Base-by-base conservation (phyloP, 1,140 invertebrate species). In the Listronotus oregonensis region DNA sequence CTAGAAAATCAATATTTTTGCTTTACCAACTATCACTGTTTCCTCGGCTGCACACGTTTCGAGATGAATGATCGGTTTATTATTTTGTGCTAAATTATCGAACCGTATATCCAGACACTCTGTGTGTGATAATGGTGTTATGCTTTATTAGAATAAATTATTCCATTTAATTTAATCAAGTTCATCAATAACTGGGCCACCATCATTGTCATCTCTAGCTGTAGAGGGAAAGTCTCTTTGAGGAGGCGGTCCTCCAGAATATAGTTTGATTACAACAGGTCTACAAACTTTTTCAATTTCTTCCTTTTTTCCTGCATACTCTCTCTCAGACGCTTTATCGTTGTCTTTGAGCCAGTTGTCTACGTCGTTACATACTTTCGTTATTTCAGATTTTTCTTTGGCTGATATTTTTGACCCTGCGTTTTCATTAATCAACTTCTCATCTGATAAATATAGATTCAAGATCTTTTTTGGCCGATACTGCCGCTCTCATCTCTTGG, bases 401-500 rank as follows among this genome's bases (percentile, higher is more conserved):
- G 77, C 74, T 0, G 58, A 75, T 9, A 85, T 59, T 63, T 76
- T 78, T 4, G 39, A 5, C 1, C 73, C 71, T 8, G 78, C 67
- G 40, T 76, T 75, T n/a, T 81, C 73, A 0, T 66, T 73, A 44
- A 83, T 72, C 7, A 80, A 71, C 79, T 77, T 76, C 89, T 89
- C 59, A 90, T 85, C 63, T 83, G 85, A 74, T 89, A 91, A n/a
- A 88, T 82, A 66, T 92, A 91, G 83, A 82, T 78, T 93, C 90
- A 15, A 92, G 77, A 40, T 85, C 80, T 73, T 91, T 92, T 73
- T 87, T 87, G 2, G 86, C 82, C 44, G 83, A 76, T 32, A 91
- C 83, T 32, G 86, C 77, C 4, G 78, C 77, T 66, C 78, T 79
- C 34, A 82, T 79, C 51, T 82, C 80, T 21, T 78, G 80, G 68